Percentiles rank a stretch among this genome's conserved stretches.
These are phyloP conservation scores for Physocephala rufipes DNA, from an alignment of 2,888 invertebrate genomes.

Conservation along the genomic window DNA sequence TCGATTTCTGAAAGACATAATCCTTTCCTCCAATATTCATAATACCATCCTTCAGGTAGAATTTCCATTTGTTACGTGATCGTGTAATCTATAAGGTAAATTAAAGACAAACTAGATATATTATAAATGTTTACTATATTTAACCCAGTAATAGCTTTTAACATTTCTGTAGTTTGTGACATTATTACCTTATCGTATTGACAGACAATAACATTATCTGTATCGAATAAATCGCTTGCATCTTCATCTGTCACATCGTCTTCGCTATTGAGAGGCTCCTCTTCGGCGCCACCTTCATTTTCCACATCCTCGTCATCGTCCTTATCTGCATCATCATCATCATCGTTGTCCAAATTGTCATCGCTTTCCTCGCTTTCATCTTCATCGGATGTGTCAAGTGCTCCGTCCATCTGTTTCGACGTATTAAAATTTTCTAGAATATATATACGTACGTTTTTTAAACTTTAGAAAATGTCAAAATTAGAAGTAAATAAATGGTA, in stretches of 20 bases:
- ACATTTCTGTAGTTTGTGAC: constrained; percentile 4
- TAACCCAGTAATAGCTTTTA: too few relatives aligned
- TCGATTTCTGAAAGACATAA: constrained; percentile 98
- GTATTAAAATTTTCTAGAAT: constrained; percentile 59
- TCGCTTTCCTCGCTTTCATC: constrained; percentile 82
- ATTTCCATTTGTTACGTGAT: constrained; percentile 99
- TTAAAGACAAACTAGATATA: not conserved
- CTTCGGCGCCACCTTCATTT: constrained; percentile 75
- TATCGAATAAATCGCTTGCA: constrained; percentile 94
- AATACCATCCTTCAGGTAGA: constrained; percentile 98
- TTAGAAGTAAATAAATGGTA: constrained; percentile 8
- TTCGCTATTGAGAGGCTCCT: constrained; percentile 95
- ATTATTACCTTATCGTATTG: constrained; percentile 93
- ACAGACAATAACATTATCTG: constrained; percentile 99
- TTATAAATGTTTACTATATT: not conserved
- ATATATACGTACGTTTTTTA: not conserved
- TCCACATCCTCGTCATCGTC: constrained; percentile 75
- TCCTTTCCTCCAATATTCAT: constrained; percentile 99
- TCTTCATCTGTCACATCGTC: constrained; percentile 98
- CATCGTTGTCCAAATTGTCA: constrained; percentile 75
- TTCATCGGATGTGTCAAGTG: constrained; percentile 77
- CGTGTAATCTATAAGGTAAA: constrained; percentile 84
- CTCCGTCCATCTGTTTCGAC: constrained; percentile 71
- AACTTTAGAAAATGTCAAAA: not conserved
- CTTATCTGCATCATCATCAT: constrained; percentile 77